Conservation (phyloP, 1,140 invertebrate genomes). For the Oedothorax gibbosus region DNA sequence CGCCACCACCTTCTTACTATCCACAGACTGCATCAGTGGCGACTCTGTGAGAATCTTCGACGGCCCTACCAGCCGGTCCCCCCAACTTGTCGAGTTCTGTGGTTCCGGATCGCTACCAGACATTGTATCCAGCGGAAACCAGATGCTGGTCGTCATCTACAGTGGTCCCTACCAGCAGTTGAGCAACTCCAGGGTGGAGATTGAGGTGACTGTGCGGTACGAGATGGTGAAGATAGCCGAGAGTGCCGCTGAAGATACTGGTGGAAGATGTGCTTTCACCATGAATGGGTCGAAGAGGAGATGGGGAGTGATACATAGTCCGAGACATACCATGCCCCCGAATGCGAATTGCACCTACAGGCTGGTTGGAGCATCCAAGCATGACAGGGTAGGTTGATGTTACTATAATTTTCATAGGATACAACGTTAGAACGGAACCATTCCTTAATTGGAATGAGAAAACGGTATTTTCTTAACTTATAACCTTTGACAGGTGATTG, state of each 20-base stretch:
- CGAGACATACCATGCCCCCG: slow-evolving; percentile 82
- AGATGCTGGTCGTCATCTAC: slow-evolving; percentile 87
- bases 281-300: slow-evolving; percentile 79
- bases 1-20: slow-evolving; percentile 65
- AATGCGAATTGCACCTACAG: slow-evolving; percentile 89
- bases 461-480: no score
- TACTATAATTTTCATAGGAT: background rate
- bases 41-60: slow-evolving; percentile 89
- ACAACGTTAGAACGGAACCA: no score
- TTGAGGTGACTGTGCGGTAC: slow-evolving; percentile 87
- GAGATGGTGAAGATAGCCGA: slow-evolving; percentile 62
- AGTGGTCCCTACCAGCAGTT: slow-evolving; percentile 90
- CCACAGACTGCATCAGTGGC: slow-evolving; percentile 81
- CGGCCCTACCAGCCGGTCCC: slow-evolving; percentile 87
- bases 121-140: slow-evolving; percentile 82
- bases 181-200: slow-evolving; percentile 77
- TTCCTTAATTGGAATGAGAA: no score
- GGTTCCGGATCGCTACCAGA: slow-evolving; percentile 85
- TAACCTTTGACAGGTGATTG: no score
- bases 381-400: slow-evolving; percentile 73
- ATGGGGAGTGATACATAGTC: slow-evolving; percentile 81
- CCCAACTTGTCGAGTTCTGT: slow-evolving; percentile 89
- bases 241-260: slow-evolving; percentile 63
- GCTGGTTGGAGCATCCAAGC: slow-evolving; percentile 77
- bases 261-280: slow-evolving; percentile 82